phyloP scores from a whole-genome alignment of 2,797 vertebrate species.

The Dicrostonyx torquatus region DNA sequence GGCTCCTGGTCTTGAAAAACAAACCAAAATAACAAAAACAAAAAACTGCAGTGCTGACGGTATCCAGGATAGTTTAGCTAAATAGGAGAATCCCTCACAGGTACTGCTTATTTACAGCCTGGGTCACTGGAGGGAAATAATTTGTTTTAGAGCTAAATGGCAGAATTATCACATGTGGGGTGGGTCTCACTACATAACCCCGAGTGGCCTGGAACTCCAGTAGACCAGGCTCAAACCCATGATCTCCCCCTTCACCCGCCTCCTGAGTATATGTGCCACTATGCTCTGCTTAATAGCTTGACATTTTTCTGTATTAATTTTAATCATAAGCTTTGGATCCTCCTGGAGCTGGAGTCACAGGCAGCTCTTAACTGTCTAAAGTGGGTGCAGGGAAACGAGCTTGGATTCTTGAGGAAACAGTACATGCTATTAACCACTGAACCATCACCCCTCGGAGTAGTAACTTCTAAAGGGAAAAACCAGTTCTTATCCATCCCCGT shows the following conservation, averaged over 20 bases:
- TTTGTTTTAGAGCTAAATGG: conserved; percentile 25
- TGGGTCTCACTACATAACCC: not conserved
- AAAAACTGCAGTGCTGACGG: conserved; percentile 42
- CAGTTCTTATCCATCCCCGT: not conserved
- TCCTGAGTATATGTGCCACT: not conserved
- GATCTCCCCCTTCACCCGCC: not conserved
- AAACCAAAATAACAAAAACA: not conserved
- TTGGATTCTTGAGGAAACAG: not conserved
- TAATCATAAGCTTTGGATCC: not conserved
- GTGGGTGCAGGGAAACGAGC: not conserved
- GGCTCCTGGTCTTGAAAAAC: not conserved
- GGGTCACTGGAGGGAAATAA: not conserved
- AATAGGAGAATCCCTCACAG: not conserved
- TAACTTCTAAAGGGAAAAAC: conserved; percentile 45
- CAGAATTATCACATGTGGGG: not conserved
- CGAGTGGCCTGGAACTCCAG: not conserved
- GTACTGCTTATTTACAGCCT: not conserved
- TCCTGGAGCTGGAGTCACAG: not conserved
- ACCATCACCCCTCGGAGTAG: not conserved
- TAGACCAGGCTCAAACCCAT: not conserved
- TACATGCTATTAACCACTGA: not conserved
- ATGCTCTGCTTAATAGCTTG: not conserved
- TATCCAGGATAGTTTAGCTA: not conserved
- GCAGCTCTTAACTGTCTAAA: not conserved
- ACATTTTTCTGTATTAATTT: not conserved